These are phyloP conservation scores for Muschampia staudingeri DNA, from an alignment of 2,888 invertebrate species.

Conservation along the genomic window DNA sequence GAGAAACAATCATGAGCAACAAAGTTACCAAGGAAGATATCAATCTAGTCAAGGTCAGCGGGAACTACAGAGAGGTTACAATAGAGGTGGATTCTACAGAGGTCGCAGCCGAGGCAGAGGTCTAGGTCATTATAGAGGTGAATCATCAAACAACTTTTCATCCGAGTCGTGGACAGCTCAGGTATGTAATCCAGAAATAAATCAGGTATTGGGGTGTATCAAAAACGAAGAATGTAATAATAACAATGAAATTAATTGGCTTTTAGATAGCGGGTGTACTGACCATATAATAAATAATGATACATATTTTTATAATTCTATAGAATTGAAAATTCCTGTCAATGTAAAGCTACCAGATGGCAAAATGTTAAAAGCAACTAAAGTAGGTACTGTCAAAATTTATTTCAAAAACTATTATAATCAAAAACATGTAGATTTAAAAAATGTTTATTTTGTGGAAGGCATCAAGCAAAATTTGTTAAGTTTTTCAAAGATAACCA, in stretches of 20 bases:
- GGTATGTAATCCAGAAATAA: conserved; percentile 7
- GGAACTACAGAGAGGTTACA: background rate
- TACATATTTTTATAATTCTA: conserved; percentile 15
- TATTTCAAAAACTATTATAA: conserved; percentile 51
- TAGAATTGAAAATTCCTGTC: background rate
- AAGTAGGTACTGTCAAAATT: conserved; percentile 4
- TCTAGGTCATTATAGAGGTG: background rate
- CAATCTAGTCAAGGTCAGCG: background rate
- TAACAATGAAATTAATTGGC: conserved; percentile 64
- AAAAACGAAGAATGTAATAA: conserved; percentile 39
- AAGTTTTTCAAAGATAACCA: conserved; percentile 65
- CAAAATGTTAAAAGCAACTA: background rate
- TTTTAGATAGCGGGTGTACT: conserved; percentile 68
- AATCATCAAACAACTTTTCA: background rate
- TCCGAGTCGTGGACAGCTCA: background rate
- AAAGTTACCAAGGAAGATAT: background rate
- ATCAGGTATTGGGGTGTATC: background rate
- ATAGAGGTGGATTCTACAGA: background rate
- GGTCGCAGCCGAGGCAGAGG: background rate
- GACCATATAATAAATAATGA: conserved; percentile 46
- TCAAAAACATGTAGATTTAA: conserved; percentile 54
- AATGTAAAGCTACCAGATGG: conserved; percentile 3
- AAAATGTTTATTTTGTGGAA: conserved; percentile 56
- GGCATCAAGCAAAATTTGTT: conserved; percentile 63
- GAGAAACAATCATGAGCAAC: background rate